Conservation (phyloP, 1,140 invertebrate genomes). For the Drosophila ananassae region DNA sequence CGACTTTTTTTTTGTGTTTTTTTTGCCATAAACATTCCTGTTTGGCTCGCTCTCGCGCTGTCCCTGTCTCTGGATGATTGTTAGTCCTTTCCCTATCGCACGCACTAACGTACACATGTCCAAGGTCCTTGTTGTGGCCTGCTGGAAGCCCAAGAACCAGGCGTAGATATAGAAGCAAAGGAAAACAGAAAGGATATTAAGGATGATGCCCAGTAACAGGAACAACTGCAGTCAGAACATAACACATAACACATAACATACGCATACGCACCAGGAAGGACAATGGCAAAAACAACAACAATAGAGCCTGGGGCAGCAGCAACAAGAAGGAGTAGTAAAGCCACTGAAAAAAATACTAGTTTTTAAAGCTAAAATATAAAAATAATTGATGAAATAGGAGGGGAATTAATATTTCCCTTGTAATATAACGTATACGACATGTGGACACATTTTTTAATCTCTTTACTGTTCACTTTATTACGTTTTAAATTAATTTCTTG, state of each 20-base stretch:
- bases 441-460: not conserved
- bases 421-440: slow-evolving; percentile 14
- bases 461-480: not conserved
- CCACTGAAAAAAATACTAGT: slow-evolving; percentile 18
- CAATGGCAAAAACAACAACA: slow-evolving; percentile 45
- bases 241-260: slow-evolving; percentile 8
- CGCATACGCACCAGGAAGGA: slow-evolving; percentile 62
- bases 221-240: slow-evolving; percentile 48
- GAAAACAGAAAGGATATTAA: slow-evolving; percentile 25
- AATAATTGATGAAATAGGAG: not conserved
- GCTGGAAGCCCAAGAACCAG: slow-evolving; percentile 62
- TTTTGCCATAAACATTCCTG: slow-evolving; percentile 61
- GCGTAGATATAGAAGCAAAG: slow-evolving; percentile 48
- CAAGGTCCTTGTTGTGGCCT: slow-evolving; percentile 72
- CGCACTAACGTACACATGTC: slow-evolving; percentile 39
- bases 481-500: not conserved
- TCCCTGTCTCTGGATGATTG: slow-evolving; percentile 8
- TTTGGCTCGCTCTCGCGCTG: slow-evolving; percentile 38
- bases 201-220: slow-evolving; percentile 62
- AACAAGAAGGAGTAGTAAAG: slow-evolving; percentile 38
- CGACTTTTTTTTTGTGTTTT: slow-evolving; percentile 24
- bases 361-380: not conserved
- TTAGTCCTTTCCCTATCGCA: slow-evolving; percentile 19
- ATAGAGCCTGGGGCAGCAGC: slow-evolving; percentile 27
- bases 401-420: not conserved